phyloP scores from a whole-genome alignment of 2,797 vertebrate species.

The Mus minutoides region DNA sequence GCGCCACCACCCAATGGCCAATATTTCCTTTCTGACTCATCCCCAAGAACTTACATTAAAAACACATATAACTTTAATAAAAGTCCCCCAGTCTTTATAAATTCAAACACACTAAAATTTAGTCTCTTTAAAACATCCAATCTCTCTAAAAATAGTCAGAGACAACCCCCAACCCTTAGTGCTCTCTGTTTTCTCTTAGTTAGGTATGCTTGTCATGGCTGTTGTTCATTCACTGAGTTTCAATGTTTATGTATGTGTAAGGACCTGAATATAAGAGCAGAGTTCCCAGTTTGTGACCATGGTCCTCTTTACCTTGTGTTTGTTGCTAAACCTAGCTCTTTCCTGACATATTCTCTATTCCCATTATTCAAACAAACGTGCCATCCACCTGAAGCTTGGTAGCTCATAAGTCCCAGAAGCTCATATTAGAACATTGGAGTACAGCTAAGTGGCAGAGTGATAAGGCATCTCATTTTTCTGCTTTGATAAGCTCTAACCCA shows the following conservation, averaged over 20 bases:
- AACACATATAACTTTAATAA: not conserved
- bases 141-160: not conserved
- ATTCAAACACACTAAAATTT: not conserved
- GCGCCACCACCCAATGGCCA: no score
- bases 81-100: not conserved
- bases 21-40: not conserved
- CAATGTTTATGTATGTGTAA: not conserved
- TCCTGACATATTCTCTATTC: not conserved
- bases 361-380: not conserved
- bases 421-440: not conserved
- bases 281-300: not conserved
- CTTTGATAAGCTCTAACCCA: conserved; percentile 51
- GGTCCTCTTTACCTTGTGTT: not conserved
- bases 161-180: not conserved
- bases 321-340: not conserved
- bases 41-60: not conserved
- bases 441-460: conserved; percentile 32
- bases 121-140: not conserved
- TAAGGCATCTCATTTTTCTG: conserved; percentile 30
- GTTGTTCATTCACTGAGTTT: not conserved
- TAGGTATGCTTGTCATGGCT: not conserved
- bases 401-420: not conserved
- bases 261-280: not conserved
- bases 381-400: not conserved
- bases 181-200: not conserved